These are phyloP conservation scores for Microtus montanus DNA, from an alignment of 2,113 vertebrate species.

Conservation along the genomic window DNA sequence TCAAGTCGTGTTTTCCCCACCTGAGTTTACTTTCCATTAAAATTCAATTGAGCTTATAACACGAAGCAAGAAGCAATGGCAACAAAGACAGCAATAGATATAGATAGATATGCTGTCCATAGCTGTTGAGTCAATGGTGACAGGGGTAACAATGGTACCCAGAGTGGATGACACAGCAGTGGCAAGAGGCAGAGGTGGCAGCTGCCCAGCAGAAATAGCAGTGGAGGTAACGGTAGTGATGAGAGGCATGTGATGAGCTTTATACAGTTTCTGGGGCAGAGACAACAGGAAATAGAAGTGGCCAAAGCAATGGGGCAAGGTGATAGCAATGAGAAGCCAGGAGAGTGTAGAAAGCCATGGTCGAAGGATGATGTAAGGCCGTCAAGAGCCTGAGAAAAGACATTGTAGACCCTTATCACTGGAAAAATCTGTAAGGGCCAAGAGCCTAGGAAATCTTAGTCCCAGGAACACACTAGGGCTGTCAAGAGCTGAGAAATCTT, in stretches of 20 bases:
- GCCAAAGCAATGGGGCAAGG: not conserved
- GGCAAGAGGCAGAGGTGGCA: too few species aligned
- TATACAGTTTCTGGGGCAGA: not conserved
- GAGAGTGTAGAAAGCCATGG: not conserved
- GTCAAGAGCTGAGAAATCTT: not conserved
- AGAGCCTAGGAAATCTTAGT: not conserved
- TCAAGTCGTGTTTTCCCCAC: not conserved
- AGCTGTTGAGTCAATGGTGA: not conserved
- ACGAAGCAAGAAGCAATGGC: not conserved
- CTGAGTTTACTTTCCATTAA: not conserved
- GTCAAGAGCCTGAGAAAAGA: not conserved
- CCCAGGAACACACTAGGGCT: too few species aligned
- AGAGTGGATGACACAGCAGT: not conserved
- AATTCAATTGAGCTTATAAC: not conserved
- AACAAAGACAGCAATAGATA: not conserved
- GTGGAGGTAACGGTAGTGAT: not conserved
- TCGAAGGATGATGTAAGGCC: too few species aligned
- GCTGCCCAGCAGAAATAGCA: not conserved
- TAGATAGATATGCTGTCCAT: not conserved
- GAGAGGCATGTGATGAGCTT: not conserved
- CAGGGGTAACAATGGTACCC: not conserved
- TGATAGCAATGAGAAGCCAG: not conserved
- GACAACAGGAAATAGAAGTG: not conserved
- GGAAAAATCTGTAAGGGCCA: not conserved
- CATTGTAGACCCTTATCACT: not conserved